Evolutionary conservation across 2,113 vertebrate species (phyloP), one percentile per base, ranked within the genome.

Genomic region (Phyllostomus hastatus): DNA sequence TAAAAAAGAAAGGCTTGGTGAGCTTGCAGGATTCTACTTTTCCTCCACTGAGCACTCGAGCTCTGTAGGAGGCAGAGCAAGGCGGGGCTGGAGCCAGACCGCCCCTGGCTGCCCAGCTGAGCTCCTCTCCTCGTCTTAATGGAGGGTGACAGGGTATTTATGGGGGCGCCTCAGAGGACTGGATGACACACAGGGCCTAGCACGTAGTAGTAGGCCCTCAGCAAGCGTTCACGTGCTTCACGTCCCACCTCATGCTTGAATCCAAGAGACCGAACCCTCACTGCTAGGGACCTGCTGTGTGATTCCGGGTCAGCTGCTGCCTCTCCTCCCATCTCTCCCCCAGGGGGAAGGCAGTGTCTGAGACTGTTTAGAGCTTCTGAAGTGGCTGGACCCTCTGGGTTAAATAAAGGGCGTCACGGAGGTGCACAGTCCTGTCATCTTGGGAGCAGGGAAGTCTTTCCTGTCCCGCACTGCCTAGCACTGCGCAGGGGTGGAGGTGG

Each of bases 401-500:
- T 69, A n/a, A 91, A 95, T 69, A n/a, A 91, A 95, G 93, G 73
- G 76, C 22, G 9, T 92, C 66, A 93, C 76, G 90, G 88, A 95
- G 50, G 94, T 54, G 88, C 48, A 70, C 86, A 70, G 75, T 20
- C n/a, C 73, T 93, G 61, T 83, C 95, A 81, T 46, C 57, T 67
- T 90, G 89, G 70, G 69, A 79, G 33, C 69, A 67, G 54, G 64
- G 93, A 46, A 94, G 92, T 83, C 79, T 67, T 97, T 95, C 92
- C 57, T 41, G 83, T 46, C 50, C 70, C 75, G 66, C 89, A 52
- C 59, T 24, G 38, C 35, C 88, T 48, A 87, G 89, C 7, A 0
- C 52, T 66, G 24, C 38, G 31, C 7, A 41, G 19, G 82, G 31
- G 22, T 59, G 20, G 22, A 3, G 41, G 48, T 66, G 31, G 22